phyloP scores from a whole-genome alignment of 2,888 invertebrate genomes.

The Tachystola acroxantha region DNA sequence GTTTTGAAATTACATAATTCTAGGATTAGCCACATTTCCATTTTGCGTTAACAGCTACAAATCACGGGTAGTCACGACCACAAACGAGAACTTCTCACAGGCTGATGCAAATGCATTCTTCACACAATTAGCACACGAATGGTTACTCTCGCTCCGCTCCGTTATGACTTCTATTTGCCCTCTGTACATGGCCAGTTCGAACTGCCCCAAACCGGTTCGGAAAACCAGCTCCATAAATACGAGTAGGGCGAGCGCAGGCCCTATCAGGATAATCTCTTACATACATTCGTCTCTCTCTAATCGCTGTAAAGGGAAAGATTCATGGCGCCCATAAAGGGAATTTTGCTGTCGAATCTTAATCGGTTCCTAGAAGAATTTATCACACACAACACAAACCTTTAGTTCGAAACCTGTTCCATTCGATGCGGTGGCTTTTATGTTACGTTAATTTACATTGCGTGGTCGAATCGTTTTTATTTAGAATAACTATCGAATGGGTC shows the following conservation, averaged over 20 bases:
- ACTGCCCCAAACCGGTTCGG: conserved; percentile 35
- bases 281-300: conserved; percentile 60
- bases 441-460: conserved; percentile 22
- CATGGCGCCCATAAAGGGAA: conserved; percentile 56
- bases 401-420: conserved; percentile 37
- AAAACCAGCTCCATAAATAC: conserved; percentile 41
- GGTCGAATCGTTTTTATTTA: conserved; percentile 22
- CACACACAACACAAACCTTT: conserved; percentile 38
- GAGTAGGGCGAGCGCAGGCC: conserved; percentile 35
- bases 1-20: not conserved
- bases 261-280: conserved; percentile 53
- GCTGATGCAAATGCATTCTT: conserved; percentile 49
- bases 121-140: conserved; percentile 40
- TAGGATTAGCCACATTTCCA: conserved; percentile 10
- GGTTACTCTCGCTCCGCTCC: conserved; percentile 43
- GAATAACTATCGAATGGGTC: conserved; percentile 17
- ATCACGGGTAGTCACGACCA: conserved; percentile 19
- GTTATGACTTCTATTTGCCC: conserved; percentile 67
- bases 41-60: conserved; percentile 14
- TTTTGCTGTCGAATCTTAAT: conserved; percentile 62
- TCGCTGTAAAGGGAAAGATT: conserved; percentile 56
- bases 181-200: conserved; percentile 38
- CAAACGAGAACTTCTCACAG: conserved; percentile 28
- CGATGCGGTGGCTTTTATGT: conserved; percentile 20
- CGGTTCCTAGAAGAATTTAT: conserved; percentile 64